phyloP scores from a whole-genome alignment of 2,113 vertebrate species.

The Rattus rattus region DNA sequence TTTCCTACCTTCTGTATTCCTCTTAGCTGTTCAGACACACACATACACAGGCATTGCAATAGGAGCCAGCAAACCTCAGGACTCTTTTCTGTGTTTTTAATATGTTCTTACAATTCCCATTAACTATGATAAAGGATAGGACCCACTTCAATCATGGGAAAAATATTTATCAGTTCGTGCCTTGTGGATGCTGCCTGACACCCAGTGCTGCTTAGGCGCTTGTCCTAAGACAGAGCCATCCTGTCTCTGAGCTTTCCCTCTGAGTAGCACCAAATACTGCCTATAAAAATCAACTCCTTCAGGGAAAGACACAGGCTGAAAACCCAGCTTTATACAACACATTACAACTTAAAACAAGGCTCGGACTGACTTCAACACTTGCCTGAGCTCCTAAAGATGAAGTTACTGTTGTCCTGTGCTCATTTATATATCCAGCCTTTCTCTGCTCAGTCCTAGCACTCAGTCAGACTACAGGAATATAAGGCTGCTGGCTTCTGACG shows the following conservation, averaged over 20 bases:
- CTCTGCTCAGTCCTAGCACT: neutral
- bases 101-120: neutral
- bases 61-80: neutral
- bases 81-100: neutral
- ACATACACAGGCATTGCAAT: neutral
- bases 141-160: neutral
- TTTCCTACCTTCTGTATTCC: neutral
- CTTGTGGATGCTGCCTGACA: neutral
- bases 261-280: neutral
- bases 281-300: neutral
- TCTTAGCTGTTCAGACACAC: neutral
- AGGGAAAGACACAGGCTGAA: neutral
- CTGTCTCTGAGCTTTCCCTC: neutral
- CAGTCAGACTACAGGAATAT: neutral
- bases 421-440: neutral
- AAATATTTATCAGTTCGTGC: neutral
- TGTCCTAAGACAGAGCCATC: neutral
- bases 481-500: neutral
- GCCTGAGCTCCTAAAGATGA: neutral
- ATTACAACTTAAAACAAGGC: neutral
- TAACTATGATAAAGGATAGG: neutral
- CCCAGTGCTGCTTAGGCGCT: neutral
- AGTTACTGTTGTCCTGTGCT: neutral
- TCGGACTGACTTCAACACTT: too few relatives aligned
- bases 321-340: neutral